Conservation (phyloP, 2,888 invertebrate genomes). For the Harmothoe impar region DNA sequence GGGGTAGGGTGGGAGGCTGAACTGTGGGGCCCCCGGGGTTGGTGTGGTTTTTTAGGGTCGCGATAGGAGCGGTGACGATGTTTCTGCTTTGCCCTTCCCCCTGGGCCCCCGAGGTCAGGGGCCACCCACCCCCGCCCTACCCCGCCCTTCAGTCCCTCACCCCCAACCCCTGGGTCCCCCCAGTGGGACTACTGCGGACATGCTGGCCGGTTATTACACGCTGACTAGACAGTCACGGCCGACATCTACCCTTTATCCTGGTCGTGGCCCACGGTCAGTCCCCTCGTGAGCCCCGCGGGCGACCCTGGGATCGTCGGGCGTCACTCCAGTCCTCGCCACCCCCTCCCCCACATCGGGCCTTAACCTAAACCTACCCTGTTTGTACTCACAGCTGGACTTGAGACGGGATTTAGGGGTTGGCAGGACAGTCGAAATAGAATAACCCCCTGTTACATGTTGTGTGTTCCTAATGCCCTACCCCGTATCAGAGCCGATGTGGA, state of each 20-base stretch:
- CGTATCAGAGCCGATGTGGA: no score
- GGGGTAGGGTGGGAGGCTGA: neutral
- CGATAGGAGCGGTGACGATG: neutral
- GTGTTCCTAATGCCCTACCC: no score
- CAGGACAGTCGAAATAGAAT: no score
- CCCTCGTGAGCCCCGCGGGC: slow-evolving; percentile 25
- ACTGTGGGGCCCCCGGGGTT: neutral
- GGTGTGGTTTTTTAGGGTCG: neutral
- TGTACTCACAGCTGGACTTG: no score
- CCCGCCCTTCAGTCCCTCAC: neutral
- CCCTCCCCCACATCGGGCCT: neutral
- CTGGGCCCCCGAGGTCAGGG: neutral
- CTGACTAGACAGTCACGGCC: slow-evolving; percentile 47
- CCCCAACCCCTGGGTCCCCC: neutral
- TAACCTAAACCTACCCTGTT: neutral
- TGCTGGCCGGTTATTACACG: slow-evolving; percentile 53
- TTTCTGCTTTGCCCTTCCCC: no score
- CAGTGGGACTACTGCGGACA: neutral
- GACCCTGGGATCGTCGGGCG: neutral
- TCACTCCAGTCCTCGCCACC: neutral
- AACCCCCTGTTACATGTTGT: no score
- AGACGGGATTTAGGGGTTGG: no score
- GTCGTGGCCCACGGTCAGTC: slow-evolving; percentile 20
- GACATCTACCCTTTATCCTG: slow-evolving; percentile 37
- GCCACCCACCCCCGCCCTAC: neutral